Evolutionary conservation across 2,797 vertebrate genomes (phyloP), one percentile per base, ranked within the genome.

Genomic region (Furcifer pardalis): DNA sequence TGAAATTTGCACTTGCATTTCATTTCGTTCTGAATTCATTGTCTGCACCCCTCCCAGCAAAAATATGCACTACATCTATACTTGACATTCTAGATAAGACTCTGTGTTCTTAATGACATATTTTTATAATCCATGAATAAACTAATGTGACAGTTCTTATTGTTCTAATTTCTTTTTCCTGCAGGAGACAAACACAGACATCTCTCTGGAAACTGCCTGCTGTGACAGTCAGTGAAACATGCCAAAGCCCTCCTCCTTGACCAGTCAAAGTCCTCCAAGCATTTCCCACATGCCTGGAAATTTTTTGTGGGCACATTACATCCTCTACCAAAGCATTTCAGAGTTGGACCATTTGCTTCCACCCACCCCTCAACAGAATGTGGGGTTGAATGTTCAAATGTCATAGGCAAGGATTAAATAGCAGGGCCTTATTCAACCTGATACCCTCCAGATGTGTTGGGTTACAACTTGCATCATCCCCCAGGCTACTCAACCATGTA

Each of bases 271-370:
- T 17, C 42, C 27, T 23, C 66, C 42, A 7, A 21, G 9, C 62
- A 79, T 49, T 66, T 79, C 2, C 10, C n/a, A 8, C 62, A 79
- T 35, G 77, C 62, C n/a, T 66, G 63, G 63, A 52, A 63, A 13
- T 25, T 79, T 68, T 68, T 66, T 68, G 63, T 79, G n/a, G 63
- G 27, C 46, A 52, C 63, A 68, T 68, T 68, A 25, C 78, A 79
- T 12, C 35, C 46, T 49, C 63, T 30, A 35, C 12, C 12, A 44
- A 35, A 32, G 27, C 21, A 52, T 49, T 49, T 8, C 21, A 13
- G 62, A 35, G n/a, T 62, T 23, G 56, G 62, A 62, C 37, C 56
- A 62, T 35, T 59, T 62, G 52, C 30, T 66, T 66, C 63, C 4
- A 35, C 44, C 78, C 44, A 68, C 32, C 44, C 63, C 12, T 10